Base-by-base conservation (phyloP, 2,888 invertebrate genomes). In the Drosophila parthenogenetica region DNA sequence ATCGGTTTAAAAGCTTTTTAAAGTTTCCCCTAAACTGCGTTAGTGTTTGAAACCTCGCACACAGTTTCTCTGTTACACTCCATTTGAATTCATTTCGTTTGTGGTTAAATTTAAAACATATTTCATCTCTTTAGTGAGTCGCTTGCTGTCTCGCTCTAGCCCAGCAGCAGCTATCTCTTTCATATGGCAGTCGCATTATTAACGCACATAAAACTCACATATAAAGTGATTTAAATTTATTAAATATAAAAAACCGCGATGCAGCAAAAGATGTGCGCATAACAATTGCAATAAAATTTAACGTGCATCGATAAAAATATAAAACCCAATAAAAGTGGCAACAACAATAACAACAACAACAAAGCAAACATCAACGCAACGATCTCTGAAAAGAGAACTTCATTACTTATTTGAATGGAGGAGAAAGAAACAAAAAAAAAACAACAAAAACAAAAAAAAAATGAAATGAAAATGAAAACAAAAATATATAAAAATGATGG, bases 211-310 rank as follows among this genome's bases (percentile, higher is more conserved):
- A 84, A 84, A 84, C 89, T 84, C 84, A 57, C 82, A 84, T 89
- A 89, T 89, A 84, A 89, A 84, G 84, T 84, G 87, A 84, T 84
- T 84, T 84, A 84, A 84, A 84, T 89, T 84, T 84, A 84, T 84
- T 84, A 89, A 84, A 89, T 87, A 84, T 87, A 89, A 81, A 87
- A 86, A 65, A 61, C 60, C 57, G 48, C 48, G 79, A 57, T 69
- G 72, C 79, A 67, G 50, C 76, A 82, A 82, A 82, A 86, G 87
- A 88, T 87, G 83, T 71, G 84, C 84, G 69, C 87, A 87, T 85
- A 85, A 89, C 85, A 85, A 87, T 89, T 78, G 89, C 87, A 85
- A 89, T 89, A 84, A 85, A 85, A 81, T 85, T 85, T 89, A 89
- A 85, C 84, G 84, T 75, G 73, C 84, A 89, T 84, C 84, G 89